These are phyloP conservation scores for Ptychochromis oligacanthus DNA, from an alignment of 2,113 vertebrate genomes.

Conservation along the genomic window DNA sequence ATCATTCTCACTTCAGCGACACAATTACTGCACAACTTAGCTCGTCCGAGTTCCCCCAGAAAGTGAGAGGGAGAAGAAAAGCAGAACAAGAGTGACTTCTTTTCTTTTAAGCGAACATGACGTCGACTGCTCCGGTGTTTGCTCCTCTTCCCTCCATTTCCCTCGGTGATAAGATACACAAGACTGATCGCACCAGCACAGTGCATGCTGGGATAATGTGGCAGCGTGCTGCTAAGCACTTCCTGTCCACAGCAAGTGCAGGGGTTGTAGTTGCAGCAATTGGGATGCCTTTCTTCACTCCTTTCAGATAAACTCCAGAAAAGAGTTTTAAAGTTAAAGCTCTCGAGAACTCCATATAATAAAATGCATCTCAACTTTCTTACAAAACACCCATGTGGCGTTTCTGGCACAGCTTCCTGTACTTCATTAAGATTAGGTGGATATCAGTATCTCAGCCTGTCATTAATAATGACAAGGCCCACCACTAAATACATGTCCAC, in stretches of 20 bases:
- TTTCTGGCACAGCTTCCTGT: neutral
- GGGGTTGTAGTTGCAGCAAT: neutral
- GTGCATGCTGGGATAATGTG: conserved; percentile 69
- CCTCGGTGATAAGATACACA: conserved; percentile 56
- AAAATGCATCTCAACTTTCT: neutral
- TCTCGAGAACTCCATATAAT: neutral
- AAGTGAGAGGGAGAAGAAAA: conserved; percentile 18
- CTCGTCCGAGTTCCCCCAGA: conserved; percentile 27
- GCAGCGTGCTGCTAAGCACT: conserved; percentile 57
- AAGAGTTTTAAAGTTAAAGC: neutral
- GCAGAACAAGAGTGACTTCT: conserved; percentile 6
- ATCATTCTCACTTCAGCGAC: conserved; percentile 70
- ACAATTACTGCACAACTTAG: conserved; percentile 69
- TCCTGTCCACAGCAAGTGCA: conserved; percentile 51
- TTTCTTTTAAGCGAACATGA: conserved; percentile 18
- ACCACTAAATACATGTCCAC: conserved; percentile 87
- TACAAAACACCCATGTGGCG: neutral
- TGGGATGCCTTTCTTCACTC: neutral
- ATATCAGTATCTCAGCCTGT: conserved; percentile 77
- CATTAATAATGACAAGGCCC: conserved; percentile 87
- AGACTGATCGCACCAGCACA: conserved; percentile 44
- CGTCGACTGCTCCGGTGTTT: neutral
- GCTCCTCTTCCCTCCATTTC: conserved; percentile 59
- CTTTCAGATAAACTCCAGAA: neutral
- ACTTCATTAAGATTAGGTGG: conserved; percentile 84